phyloP scores from a whole-genome alignment of 2,888 invertebrate species.

The Prenolepis imparis region DNA sequence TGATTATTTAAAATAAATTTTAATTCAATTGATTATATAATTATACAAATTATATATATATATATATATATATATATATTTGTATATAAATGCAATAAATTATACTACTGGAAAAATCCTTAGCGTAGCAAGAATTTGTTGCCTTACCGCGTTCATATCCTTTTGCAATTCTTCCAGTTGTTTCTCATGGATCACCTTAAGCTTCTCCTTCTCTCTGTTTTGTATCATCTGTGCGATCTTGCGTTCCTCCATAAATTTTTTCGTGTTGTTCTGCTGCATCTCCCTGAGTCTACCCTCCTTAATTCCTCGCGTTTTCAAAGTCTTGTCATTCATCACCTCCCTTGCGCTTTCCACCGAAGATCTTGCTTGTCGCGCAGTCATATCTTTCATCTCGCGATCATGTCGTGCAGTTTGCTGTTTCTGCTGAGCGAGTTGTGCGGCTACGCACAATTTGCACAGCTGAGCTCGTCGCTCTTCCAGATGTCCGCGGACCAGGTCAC shows the following conservation, averaged over 20 bases:
- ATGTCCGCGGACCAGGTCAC: constrained; percentile 93
- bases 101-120: constrained; percentile 22
- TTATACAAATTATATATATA: constrained; percentile 10
- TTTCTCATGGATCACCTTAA: constrained; percentile 96
- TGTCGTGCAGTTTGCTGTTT: constrained; percentile 96
- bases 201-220: constrained; percentile 95
- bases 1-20: background rate
- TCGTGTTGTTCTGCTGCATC: constrained; percentile 99
- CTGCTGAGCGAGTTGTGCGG: constrained; percentile 93
- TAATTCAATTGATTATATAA: background rate
- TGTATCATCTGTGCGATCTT: constrained; percentile 96
- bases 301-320: constrained; percentile 98
- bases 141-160: constrained; percentile 93
- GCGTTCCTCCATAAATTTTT: constrained; percentile 98
- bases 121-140: constrained; percentile 32
- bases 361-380: constrained; percentile 98
- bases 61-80: background rate
- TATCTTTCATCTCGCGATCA: constrained; percentile 97
- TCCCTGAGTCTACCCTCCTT: constrained; percentile 97
- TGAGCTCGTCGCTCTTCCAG: constrained; percentile 93
- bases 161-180: constrained; percentile 95
- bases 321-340: constrained; percentile 98
- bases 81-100: background rate
- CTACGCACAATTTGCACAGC: constrained; percentile 92
- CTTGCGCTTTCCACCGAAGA: constrained; percentile 98